Percentiles rank a stretch among this genome's conserved stretches.
phyloP scores from a whole-genome alignment of 1,140 invertebrate species.

The Zaprionus ghesquierei region DNA sequence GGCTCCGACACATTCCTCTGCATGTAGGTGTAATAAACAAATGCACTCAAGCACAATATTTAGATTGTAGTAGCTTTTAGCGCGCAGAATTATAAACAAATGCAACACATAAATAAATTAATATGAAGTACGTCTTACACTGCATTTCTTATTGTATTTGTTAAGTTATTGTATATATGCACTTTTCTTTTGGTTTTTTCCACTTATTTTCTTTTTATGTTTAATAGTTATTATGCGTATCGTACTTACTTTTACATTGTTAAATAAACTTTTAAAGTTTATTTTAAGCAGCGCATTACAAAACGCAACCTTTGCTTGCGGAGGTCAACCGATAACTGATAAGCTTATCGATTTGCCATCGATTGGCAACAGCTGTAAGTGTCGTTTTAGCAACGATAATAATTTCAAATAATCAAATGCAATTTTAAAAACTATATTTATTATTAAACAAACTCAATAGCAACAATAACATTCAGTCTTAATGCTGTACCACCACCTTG shows the following conservation, averaged over 20 bases:
- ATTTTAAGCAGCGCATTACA: background rate
- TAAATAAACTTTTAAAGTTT: background rate
- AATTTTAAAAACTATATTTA: constrained; percentile 7
- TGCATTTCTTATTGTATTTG: background rate
- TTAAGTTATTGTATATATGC: background rate
- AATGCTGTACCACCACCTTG: constrained; percentile 88
- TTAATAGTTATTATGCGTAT: background rate
- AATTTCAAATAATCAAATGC: background rate
- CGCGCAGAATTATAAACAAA: background rate
- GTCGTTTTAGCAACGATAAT: background rate
- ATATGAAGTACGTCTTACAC: background rate
- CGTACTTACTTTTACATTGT: background rate
- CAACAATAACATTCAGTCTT: constrained; percentile 12
- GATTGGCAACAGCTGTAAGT: background rate
- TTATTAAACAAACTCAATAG: background rate
- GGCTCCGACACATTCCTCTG: background rate
- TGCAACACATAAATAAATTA: background rate
- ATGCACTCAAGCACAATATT: background rate
- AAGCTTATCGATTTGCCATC: background rate
- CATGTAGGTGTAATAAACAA: background rate
- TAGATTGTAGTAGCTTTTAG: background rate
- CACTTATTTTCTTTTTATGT: background rate
- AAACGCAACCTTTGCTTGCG: background rate
- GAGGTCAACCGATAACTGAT: constrained; percentile 8
- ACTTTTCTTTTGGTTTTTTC: background rate